A percentile compares a stretch with the other conserved stretches of the same genome.
These are phyloP conservation scores for Pollachius pollachius DNA, from an alignment of 2,113 vertebrate genomes.

Conservation along the genomic window DNA sequence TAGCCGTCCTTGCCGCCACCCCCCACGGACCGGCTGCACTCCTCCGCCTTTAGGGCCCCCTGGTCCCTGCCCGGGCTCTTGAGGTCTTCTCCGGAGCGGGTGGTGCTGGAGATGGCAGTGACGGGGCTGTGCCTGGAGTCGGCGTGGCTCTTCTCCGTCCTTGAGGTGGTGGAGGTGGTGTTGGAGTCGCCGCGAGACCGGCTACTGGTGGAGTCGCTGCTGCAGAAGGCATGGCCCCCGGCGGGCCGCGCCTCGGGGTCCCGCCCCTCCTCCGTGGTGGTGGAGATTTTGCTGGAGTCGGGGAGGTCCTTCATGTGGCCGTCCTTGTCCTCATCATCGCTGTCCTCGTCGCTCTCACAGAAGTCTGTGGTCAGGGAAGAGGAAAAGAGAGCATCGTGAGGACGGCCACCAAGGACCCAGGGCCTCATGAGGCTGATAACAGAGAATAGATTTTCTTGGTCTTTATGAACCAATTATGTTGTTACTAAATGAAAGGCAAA, in stretches of 20 bases:
- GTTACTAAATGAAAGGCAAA: too few species aligned
- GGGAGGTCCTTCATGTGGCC: constrained; percentile 79
- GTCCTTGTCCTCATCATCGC: constrained; percentile 92
- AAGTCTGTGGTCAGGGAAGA: constrained; percentile 70
- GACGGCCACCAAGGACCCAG: too few species aligned
- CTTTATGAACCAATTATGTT: too few species aligned
- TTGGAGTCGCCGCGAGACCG: constrained; percentile 37
- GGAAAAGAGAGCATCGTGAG: too few species aligned
- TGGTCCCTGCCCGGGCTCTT: constrained; percentile 81
- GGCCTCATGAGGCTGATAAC: too few species aligned
- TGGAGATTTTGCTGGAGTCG: constrained; percentile 88
- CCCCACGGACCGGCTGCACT: constrained; percentile 70
- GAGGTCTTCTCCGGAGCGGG: constrained; percentile 82
- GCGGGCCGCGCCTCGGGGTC: constrained; percentile 79
- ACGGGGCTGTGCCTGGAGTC: constrained; percentile 92
- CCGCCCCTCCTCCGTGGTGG: constrained; percentile 82
- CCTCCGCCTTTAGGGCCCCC: constrained; percentile 76
- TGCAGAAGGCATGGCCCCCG: constrained; percentile 66
- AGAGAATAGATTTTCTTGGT: too few species aligned
- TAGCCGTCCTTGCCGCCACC: constrained; percentile 80
- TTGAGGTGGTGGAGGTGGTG: constrained; percentile 67
- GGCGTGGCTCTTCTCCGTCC: constrained; percentile 82
- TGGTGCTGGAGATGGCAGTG: constrained; percentile 88
- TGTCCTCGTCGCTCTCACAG: constrained; percentile 92
- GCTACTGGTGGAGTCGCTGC: constrained; percentile 49